These are phyloP conservation scores for Lucinisca nassula DNA, from an alignment of 2,888 invertebrate species.

Conservation along the genomic window DNA sequence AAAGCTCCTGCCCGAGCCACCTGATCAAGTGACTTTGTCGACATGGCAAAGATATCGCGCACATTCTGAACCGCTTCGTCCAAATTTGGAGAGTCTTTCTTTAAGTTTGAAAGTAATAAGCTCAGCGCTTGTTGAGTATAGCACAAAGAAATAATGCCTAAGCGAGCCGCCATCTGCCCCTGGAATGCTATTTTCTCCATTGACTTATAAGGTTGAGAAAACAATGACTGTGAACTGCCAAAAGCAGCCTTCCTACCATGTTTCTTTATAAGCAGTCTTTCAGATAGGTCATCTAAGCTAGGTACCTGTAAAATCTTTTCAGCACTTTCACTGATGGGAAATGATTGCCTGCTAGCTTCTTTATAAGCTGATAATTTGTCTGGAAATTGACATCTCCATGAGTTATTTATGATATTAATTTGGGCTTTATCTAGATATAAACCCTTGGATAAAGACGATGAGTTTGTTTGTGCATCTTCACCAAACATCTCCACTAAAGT, in stretches of 20 bases:
- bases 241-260: not conserved
- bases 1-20: slow-evolving; percentile 52
- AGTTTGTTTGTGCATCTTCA: not conserved
- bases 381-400: slow-evolving; percentile 27
- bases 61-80: slow-evolving; percentile 34
- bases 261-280: slow-evolving; percentile 30
- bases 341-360: slow-evolving; percentile 19
- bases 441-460: not conserved
- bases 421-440: slow-evolving; percentile 27
- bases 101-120: slow-evolving; percentile 25
- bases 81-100: slow-evolving; percentile 16
- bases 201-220: too few relatives aligned
- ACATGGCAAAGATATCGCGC: slow-evolving; percentile 52
- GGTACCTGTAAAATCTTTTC: slow-evolving; percentile 24
- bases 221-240: not conserved
- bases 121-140: slow-evolving; percentile 53
- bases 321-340: slow-evolving; percentile 30
- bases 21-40: slow-evolving; percentile 55
- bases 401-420: slow-evolving; percentile 21
- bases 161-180: slow-evolving; percentile 17
- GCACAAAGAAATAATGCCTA: not conserved
- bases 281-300: slow-evolving; percentile 22
- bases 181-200: slow-evolving; percentile 30
- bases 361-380: slow-evolving; percentile 35
- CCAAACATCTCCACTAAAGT: not conserved